These are phyloP conservation scores for Probaryconus sp. DNA, from an alignment of 1,140 invertebrate species.

Conservation along the genomic window DNA sequence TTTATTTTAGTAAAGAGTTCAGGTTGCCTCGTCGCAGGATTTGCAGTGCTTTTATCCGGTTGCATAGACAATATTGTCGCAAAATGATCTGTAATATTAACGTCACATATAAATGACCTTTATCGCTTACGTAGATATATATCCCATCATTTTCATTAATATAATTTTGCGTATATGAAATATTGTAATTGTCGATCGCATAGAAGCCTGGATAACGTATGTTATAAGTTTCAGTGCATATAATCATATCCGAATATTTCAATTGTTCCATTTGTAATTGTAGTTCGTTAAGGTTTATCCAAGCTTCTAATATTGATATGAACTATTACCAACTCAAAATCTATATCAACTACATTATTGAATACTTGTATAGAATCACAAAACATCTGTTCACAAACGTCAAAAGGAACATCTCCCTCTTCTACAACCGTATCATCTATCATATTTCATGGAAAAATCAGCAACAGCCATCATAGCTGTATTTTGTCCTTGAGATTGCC, in stretches of 20 bases:
- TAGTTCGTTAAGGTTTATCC: background rate
- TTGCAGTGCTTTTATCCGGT: too few species aligned
- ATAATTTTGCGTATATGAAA: background rate
- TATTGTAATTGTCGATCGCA: background rate
- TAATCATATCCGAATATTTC: background rate
- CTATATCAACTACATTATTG: background rate
- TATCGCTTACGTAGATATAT: conserved; percentile 2
- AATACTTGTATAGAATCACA: conserved; percentile 4
- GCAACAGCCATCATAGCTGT: background rate
- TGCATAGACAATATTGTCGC: too few species aligned
- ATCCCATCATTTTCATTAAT: conserved; percentile 6
- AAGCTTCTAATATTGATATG: conserved; percentile 3
- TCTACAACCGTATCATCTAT: too few species aligned
- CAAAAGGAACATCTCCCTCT: too few species aligned
- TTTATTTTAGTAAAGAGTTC: too few species aligned
- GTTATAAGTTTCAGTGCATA: conserved; percentile 8
- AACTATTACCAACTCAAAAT: background rate
- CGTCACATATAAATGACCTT: too few species aligned
- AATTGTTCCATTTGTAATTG: background rate
- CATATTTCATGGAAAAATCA: too few species aligned
- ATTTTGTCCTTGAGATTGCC: background rate
- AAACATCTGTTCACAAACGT: too few species aligned
- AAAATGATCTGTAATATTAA: too few species aligned
- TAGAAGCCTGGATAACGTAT: background rate
- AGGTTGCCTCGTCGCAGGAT: too few species aligned